Conservation (phyloP, 1,140 invertebrate genomes). For the Capitella teleta region DNA sequence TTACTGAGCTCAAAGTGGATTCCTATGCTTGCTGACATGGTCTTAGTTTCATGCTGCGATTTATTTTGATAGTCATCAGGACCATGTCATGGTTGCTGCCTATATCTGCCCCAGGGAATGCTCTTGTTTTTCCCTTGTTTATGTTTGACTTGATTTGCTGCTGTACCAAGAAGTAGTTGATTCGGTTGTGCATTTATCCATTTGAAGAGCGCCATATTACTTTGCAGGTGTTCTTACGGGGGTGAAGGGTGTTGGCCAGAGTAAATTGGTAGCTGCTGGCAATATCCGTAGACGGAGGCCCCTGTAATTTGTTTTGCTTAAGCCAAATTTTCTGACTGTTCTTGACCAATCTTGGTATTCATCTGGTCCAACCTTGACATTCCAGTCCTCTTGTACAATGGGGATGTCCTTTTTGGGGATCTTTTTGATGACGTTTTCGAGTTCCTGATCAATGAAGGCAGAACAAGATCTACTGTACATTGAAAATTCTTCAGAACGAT, state of each 20-base stretch:
- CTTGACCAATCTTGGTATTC: conserved; percentile 10
- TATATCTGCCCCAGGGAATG: not conserved
- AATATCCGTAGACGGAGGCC: not conserved
- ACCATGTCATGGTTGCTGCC: not conserved
- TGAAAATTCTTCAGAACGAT: too few species aligned
- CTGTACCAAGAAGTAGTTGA: not conserved
- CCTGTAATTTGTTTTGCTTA: conserved; percentile 11
- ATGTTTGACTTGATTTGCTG: not conserved
- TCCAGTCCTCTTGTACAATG: conserved; percentile 13
- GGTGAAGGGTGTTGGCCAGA: not conserved
- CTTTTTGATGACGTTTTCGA: too few species aligned
- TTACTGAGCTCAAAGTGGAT: too few species aligned
- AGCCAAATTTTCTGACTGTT: conserved; percentile 8
- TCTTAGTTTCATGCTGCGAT: too few species aligned
- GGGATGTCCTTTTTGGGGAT: conserved; percentile 14
- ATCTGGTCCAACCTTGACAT: conserved; percentile 14
- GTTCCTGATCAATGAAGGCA: too few species aligned
- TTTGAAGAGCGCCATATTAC: not conserved
- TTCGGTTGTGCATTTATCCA: not conserved
- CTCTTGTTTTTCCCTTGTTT: conserved; percentile 1
- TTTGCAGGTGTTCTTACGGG: not conserved
- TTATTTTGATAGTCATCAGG: too few species aligned
- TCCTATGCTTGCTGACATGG: too few species aligned
- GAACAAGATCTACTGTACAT: too few species aligned
- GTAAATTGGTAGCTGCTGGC: not conserved